A percentile compares a stretch with the other conserved stretches of the same genome.
These are phyloP conservation scores for Megalurothrips usitatus DNA, from an alignment of 2,888 invertebrate species.

Conservation along the genomic window DNA sequence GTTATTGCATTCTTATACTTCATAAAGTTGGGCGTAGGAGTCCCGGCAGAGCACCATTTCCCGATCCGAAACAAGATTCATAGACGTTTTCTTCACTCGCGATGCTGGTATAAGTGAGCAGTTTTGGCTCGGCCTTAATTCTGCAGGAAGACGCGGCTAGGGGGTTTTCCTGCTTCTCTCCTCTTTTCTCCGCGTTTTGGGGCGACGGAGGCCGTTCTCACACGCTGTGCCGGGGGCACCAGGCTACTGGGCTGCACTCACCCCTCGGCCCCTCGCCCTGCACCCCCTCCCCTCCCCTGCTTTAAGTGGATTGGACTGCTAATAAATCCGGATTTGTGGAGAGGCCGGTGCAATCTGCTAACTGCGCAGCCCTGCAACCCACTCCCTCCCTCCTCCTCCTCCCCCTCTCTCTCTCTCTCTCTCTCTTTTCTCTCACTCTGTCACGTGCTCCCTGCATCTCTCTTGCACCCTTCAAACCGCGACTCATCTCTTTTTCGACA, in stretches of 20 bases:
- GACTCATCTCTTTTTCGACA: no score
- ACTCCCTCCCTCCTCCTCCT: background rate
- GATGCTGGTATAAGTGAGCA: no score
- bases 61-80: no score
- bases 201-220: background rate
- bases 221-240: background rate
- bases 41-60: no score
- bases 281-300: background rate
- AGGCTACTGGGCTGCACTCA: background rate
- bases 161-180: no score
- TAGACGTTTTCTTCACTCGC: no score
- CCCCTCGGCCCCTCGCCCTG: background rate
- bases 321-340: constrained; percentile 23
- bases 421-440: background rate
- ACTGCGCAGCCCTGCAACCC: constrained; percentile 10
- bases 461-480: background rate
- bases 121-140: no score
- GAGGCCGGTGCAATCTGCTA: constrained; percentile 21
- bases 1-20: no score
- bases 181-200: background rate
- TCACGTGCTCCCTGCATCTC: background rate
- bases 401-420: background rate
- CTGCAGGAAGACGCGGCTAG: no score
- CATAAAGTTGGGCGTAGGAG: no score
- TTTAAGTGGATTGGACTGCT: constrained; percentile 16